These are phyloP conservation scores for Amorpha juglandis DNA, from an alignment of 2,888 invertebrate species.

Conservation along the genomic window DNA sequence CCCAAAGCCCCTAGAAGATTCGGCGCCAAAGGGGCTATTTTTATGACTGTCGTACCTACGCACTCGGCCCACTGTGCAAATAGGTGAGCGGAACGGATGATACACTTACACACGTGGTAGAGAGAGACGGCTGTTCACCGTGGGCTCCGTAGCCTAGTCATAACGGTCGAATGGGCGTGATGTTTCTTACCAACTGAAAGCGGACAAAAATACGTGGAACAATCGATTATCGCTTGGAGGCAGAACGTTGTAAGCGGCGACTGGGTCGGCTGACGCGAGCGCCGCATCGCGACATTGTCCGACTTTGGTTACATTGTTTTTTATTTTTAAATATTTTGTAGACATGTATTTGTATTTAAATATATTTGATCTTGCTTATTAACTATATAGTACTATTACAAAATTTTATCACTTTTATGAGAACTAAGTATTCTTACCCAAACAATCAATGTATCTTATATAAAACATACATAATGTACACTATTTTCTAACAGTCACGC, in stretches of 20 bases:
- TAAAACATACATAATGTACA: too few relatives aligned
- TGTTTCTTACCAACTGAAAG: conserved; percentile 83
- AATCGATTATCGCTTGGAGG: conserved; percentile 70
- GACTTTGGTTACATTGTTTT: background rate
- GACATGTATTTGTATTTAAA: too few relatives aligned
- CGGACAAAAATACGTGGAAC: conserved; percentile 83
- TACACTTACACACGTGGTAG: conserved; percentile 73
- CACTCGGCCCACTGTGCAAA: conserved; percentile 81
- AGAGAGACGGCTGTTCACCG: conserved; percentile 74
- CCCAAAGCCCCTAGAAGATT: conserved; percentile 78
- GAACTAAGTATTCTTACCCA: too few relatives aligned
- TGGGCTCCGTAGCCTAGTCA: conserved; percentile 80
- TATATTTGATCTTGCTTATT: too few relatives aligned
- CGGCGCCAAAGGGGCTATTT: conserved; percentile 84
- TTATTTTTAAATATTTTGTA: too few relatives aligned
- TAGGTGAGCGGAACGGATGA: conserved; percentile 70
- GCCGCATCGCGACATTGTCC: conserved; percentile 26
- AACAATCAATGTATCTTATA: too few relatives aligned
- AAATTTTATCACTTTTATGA: too few relatives aligned
- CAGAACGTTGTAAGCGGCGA: conserved; percentile 67
- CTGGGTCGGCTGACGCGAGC: conserved; percentile 35
- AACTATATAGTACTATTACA: too few relatives aligned
- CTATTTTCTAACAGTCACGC: too few relatives aligned
- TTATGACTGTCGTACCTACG: conserved; percentile 83
- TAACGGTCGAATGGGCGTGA: conserved; percentile 85